Conservation (phyloP, 2,113 vertebrate genomes). For the Trachemys scripta region DNA sequence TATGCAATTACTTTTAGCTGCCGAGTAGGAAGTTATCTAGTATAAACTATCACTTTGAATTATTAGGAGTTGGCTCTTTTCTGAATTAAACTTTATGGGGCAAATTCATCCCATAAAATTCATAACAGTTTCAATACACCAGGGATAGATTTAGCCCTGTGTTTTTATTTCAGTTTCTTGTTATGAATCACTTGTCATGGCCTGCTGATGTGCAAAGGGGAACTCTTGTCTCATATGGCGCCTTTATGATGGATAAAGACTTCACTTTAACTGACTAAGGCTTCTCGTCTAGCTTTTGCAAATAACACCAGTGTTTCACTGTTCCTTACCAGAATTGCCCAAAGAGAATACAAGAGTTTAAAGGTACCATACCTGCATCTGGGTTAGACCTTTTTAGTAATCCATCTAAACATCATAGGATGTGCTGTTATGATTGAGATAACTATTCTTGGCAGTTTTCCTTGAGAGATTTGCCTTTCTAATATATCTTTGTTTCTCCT, state of each 20-base stretch:
- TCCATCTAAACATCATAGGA: background rate
- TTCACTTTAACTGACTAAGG: background rate
- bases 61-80: background rate
- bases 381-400: background rate
- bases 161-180: conserved; percentile 20
- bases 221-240: background rate
- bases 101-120: background rate
- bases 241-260: background rate
- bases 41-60: background rate
- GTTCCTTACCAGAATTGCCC: background rate
- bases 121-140: background rate
- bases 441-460: accelerated
- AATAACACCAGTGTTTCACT: background rate
- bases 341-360: background rate
- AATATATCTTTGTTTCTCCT: background rate
- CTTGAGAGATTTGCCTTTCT: background rate
- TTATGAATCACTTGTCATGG: conserved; percentile 17
- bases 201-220: background rate
- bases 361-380: background rate
- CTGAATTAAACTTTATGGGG: background rate
- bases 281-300: background rate
- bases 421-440: background rate
- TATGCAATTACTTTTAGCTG: background rate
- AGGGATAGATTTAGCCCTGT: conserved; percentile 6
- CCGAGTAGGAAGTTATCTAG: background rate